Conservation (phyloP, 2,797 vertebrate species). For the Oreortyx pictus region DNA sequence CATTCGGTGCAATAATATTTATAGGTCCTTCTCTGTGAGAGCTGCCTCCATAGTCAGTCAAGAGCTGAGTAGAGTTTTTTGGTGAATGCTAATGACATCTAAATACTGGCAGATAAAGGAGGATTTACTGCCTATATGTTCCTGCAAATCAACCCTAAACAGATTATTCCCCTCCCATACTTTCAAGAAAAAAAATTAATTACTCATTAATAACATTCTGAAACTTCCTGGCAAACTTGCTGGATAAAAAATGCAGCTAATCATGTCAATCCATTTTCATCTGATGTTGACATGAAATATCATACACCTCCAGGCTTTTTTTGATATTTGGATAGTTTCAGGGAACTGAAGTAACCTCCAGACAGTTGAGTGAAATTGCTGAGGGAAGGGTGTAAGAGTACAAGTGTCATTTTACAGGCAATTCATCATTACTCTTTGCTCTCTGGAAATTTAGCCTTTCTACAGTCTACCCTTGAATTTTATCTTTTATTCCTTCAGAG, state of each 20-base stretch:
- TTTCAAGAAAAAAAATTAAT: slow-evolving; percentile 42
- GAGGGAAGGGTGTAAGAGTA: neutral
- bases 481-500: slow-evolving; percentile 19
- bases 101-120: slow-evolving; percentile 17
- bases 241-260: slow-evolving; percentile 47
- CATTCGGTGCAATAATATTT: neutral
- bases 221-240: slow-evolving; percentile 21
- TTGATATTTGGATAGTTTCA: neutral
- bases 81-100: slow-evolving; percentile 13
- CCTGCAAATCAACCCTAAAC: slow-evolving; percentile 28
- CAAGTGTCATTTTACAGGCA: slow-evolving; percentile 2
- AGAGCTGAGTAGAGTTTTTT: neutral
- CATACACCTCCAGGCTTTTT: neutral
- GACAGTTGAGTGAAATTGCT: neutral
- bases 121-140: neutral
- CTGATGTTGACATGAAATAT: slow-evolving; percentile 24
- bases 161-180: neutral
- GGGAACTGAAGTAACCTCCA: slow-evolving; percentile 19
- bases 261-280: slow-evolving; percentile 20
- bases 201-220: neutral
- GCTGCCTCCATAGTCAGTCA: neutral
- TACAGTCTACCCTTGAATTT: slow-evolving; percentile 4
- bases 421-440: neutral
- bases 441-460: neutral
- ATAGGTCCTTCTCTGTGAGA: neutral